A percentile compares a stretch with the other conserved stretches of the same genome.
These are phyloP conservation scores for Parotocinclus haroldoi DNA, from an alignment of 2,797 vertebrate species.

Conservation along the genomic window DNA sequence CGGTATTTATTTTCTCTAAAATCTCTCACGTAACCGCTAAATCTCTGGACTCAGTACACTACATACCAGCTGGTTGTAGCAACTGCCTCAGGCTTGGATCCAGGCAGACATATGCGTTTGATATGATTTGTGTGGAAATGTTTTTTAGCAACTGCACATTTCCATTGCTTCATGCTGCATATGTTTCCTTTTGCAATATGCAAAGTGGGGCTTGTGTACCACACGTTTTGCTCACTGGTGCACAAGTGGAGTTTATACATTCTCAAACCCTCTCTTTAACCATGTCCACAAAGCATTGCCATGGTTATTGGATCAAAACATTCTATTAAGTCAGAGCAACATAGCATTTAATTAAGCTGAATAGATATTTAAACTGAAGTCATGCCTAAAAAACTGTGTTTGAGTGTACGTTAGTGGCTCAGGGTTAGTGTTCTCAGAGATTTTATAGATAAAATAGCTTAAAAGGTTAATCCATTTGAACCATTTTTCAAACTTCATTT, in stretches of 20 bases:
- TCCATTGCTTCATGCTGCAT: conserved; percentile 24
- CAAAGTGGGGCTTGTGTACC: conserved; percentile 25
- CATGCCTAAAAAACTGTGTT: neutral
- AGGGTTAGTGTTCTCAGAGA: too few species aligned
- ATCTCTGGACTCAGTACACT: conserved; percentile 10
- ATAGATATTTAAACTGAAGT: conserved; percentile 20
- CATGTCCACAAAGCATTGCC: conserved; percentile 13
- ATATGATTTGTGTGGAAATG: conserved; percentile 31
- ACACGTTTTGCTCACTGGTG: conserved; percentile 5
- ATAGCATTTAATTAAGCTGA: conserved; percentile 9
- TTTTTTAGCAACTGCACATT: conserved; percentile 21
- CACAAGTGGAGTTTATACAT: conserved; percentile 3
- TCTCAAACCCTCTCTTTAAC: conserved; percentile 5
- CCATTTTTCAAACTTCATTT: too few species aligned
- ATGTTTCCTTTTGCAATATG: conserved; percentile 21
- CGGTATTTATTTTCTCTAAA: neutral
- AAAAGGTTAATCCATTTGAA: too few species aligned
- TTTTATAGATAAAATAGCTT: too few species aligned
- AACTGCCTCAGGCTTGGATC: conserved; percentile 9
- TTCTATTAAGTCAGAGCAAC: conserved; percentile 12
- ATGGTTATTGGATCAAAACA: conserved; percentile 22
- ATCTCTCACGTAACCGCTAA: conserved; percentile 7
- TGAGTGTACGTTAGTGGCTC: neutral
- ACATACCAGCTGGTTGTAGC: neutral
- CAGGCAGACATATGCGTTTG: conserved; percentile 26